Conservation (phyloP, 2,113 vertebrate genomes). For the Dolichallabes microphthalmus region DNA sequence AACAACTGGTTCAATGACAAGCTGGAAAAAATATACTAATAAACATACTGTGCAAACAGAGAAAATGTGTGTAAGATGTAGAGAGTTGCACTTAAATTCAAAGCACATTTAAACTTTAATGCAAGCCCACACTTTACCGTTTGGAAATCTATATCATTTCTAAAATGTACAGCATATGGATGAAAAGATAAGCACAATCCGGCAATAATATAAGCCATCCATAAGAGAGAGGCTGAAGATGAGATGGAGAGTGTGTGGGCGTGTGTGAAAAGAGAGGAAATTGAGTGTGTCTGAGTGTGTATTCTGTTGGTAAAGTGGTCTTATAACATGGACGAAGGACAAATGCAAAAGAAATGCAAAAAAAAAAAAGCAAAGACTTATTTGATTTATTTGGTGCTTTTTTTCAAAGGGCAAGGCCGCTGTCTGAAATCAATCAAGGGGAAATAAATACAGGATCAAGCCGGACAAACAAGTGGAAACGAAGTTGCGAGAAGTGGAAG, state of each 20-base stretch:
- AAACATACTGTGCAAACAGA: background rate
- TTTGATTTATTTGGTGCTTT: background rate
- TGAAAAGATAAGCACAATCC: background rate
- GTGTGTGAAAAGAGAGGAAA: background rate
- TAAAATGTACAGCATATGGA: background rate
- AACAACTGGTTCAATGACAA: too few species aligned
- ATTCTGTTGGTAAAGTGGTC: background rate
- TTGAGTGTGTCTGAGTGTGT: background rate
- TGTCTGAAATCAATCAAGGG: background rate
- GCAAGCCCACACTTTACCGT: background rate
- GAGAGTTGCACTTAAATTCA: background rate
- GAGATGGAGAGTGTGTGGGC: background rate
- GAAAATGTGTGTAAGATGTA: background rate
- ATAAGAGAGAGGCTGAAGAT: background rate
- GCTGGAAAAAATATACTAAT: background rate
- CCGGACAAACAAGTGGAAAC: background rate
- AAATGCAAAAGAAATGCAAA: background rate
- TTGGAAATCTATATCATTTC: background rate
- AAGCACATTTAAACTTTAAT: background rate
- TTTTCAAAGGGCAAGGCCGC: background rate
- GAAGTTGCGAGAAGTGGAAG: background rate
- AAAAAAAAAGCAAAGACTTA: background rate
- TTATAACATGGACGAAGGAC: background rate
- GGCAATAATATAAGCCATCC: background rate
- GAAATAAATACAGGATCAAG: background rate